These are phyloP conservation scores for Poecilia wingei DNA, from an alignment of 2,797 vertebrate species.

Conservation along the genomic window DNA sequence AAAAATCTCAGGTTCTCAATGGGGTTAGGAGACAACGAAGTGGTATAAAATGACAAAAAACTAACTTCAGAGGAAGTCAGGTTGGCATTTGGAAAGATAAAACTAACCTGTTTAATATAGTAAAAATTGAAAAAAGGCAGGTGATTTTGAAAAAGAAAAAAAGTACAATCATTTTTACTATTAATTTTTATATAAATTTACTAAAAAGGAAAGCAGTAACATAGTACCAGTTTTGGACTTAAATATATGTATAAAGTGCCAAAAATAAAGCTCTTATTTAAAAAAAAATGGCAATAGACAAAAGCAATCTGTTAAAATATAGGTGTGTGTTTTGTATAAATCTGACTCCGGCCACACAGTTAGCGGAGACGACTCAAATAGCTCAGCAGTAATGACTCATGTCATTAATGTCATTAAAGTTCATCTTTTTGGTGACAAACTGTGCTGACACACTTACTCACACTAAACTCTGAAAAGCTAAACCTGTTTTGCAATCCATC, in stretches of 20 bases:
- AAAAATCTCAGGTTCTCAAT: background rate
- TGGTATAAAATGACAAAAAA: background rate
- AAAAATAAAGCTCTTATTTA: background rate
- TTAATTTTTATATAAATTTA: too few relatives aligned
- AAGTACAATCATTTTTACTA: too few relatives aligned
- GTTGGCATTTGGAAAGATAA: background rate
- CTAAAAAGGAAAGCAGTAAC: too few relatives aligned
- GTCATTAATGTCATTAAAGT: background rate
- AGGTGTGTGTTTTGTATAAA: background rate
- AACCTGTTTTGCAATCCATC: background rate
- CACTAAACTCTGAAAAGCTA: background rate
- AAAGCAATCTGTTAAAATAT: background rate
- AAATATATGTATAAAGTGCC: background rate
- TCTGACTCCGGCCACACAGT: background rate
- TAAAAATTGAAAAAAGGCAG: background rate
- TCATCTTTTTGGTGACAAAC: background rate
- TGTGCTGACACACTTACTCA: background rate
- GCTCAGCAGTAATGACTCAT: background rate
- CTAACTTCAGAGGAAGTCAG: background rate
- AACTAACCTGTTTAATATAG: background rate
- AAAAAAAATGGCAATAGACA: background rate
- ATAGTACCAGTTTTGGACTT: background rate
- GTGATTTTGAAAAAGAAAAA: background rate
- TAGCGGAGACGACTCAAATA: background rate
- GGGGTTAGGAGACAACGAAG: background rate